Base-by-base conservation (phyloP, 2,113 vertebrate species). In the Gallinago paraguaiae region DNA sequence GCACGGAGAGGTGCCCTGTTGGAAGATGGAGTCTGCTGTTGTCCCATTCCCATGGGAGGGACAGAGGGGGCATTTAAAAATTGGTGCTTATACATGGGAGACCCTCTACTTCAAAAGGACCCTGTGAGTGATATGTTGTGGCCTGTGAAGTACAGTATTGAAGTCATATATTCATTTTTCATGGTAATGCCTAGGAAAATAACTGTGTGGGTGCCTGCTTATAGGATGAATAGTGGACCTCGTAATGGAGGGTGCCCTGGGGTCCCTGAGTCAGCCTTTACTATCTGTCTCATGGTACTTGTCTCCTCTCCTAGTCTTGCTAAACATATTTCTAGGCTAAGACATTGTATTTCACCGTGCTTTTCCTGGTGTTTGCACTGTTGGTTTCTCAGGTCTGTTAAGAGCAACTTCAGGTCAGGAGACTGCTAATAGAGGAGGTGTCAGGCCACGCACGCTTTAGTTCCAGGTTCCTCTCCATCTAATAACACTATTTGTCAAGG, bases 401-500 rank as follows among this genome's bases (percentile, higher is more conserved):
- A 76, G 50, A 93, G 79, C 4, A 27, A 70, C 2, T 13, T 81
- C 11, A 14, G 91, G 93, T 93, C 74, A 57, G 93, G 53, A 89
- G 86, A 89, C 86, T 92, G 88, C 88, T 92, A 45, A 79, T n/a
- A 92, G 80, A 92, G 83, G 80, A 88, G 68, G 65, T 56, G 77
- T 72, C 74, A 78, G 94, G 89, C 89, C 20, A 7, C 2, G 10
- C 0, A 0, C 86, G 83, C 86, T 84, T 78, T 45, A 91, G 81
- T 83, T 86, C 81, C 50, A 33, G 86, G 86, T 72, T 91, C 61
- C 48, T 95, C 91, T 91, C 88, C 46, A 8, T 91, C 89, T 95
- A 64, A 91, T 95, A 93, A 96, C 93, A 96, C 95, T 96, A 95
- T 95, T 90, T 95, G 84, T 94, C 63, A 65, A 95, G 86, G 91